Base-by-base conservation (phyloP, 64 coral and sea anemone genomes). In the Montipora foliosa region DNA sequence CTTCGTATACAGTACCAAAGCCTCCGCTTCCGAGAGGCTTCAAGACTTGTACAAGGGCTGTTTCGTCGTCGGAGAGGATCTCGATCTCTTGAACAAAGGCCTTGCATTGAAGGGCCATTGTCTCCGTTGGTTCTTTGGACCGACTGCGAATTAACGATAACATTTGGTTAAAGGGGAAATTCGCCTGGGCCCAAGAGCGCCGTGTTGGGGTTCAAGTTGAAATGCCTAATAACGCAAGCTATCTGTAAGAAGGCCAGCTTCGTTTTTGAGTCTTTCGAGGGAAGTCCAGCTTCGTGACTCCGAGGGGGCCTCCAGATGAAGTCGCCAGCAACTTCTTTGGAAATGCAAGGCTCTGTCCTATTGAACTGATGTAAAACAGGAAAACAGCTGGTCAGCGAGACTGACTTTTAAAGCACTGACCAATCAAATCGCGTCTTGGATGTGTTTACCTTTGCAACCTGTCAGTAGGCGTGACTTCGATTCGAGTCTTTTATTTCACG, bases 271-370 rank as follows among this genome's bases (percentile, higher is more conserved):
- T 21, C 75, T 24, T 71, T 87, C 73, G 9, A 66, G 44, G 19
- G 51, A 78, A 78, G 76, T 89, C 79, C 90, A 82, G 88, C 82
- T 78, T 89, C 89, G 81, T 83, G 82, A 79, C 88, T 95, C 89
- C 88, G 68, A 83, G 84, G 80, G 73, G 62, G 53, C 72, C 53
- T 87, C 75, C 59, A 78, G 50, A n/a, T 93, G 89, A 97, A 98
- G 96, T 98, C 96, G 96, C 96, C 96, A 72, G 96, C 96, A 95
- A 98, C 96, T 92, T 91, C 96, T 44, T 91, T 79, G 82, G 78
- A 93, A 93, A 92, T 90, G 79, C 94, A 91, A 62, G 47, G 47
- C 70, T 85, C 78, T 91, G 83, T 90, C 78, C 88, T 91, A 88
- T 89, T 89, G 68, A 89, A 66, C 76, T 94, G 92, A 97, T 82